Conservation (phyloP, 2,113 vertebrate genomes). For the Zosterops borbonicus region DNA sequence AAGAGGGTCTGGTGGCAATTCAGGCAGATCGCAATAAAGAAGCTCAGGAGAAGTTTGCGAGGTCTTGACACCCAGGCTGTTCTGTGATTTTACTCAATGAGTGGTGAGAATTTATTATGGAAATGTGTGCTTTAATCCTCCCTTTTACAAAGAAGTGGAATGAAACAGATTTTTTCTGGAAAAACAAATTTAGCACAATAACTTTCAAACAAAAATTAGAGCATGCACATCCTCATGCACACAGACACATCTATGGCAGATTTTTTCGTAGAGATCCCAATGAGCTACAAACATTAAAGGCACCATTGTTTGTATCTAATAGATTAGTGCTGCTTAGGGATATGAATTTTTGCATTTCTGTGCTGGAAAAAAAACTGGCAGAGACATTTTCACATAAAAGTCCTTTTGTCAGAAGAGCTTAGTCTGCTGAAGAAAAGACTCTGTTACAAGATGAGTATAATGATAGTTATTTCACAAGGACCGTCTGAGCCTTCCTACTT, state of each 20-base stretch:
- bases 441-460: neutral
- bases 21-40: neutral
- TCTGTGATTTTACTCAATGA: neutral
- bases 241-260: neutral
- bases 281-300: neutral
- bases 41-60: conserved; percentile 2
- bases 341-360: conserved; percentile 10
- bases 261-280: neutral
- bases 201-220: neutral
- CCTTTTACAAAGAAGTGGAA: neutral
- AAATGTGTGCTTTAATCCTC: neutral
- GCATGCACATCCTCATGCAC: accelerated
- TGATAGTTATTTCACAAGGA: neutral
- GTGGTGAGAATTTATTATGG: neutral
- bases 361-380: neutral
- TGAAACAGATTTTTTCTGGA: neutral
- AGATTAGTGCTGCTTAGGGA: neutral
- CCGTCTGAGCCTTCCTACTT: neutral
- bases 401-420: conserved; percentile 24
- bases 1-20: neutral
- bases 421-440: neutral
- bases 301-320: neutral
- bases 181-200: neutral
- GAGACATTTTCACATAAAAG: conserved; percentile 18
- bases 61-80: neutral